A percentile compares a stretch with the other conserved stretches of the same genome.
These are phyloP conservation scores for Ctenomys sociabilis DNA, from an alignment of 2,113 vertebrate species.

Conservation along the genomic window DNA sequence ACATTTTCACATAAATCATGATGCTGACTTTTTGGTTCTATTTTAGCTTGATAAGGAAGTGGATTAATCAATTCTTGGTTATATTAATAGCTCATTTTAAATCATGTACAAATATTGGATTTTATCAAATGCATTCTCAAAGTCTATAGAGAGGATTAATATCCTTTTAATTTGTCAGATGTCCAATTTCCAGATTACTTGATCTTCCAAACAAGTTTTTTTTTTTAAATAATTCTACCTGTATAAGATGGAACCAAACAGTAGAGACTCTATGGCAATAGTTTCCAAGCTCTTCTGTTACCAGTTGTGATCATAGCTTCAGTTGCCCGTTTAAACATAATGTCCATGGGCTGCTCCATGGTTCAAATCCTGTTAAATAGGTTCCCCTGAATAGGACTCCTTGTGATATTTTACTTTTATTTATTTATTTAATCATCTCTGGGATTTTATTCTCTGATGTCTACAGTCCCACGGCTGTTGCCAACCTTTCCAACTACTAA, in stretches of 20 bases:
- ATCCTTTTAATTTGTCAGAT: slow-evolving; percentile 7
- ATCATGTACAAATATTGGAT: not conserved
- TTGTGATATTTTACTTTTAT: not conserved
- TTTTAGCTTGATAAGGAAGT: slow-evolving; percentile 23
- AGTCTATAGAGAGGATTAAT: slow-evolving; percentile 12
- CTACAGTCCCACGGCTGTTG: not conserved
- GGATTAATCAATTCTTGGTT: slow-evolving; percentile 48
- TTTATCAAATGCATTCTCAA: slow-evolving; percentile 31
- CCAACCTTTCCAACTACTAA: not conserved
- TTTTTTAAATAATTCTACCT: not conserved
- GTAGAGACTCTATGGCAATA: not conserved
- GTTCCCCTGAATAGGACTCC: not conserved
- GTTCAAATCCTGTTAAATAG: not conserved
- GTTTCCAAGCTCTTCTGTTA: not conserved
- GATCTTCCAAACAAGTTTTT: slow-evolving; percentile 40
- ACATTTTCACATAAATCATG: slow-evolving; percentile 17
- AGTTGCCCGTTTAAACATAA: not conserved
- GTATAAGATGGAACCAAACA: not conserved
- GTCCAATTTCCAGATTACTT: not conserved
- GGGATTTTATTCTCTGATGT: not conserved
- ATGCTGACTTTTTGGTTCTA: slow-evolving; percentile 1
- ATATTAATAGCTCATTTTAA: slow-evolving; percentile 39
- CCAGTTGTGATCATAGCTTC: not conserved
- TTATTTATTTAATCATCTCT: not conserved
- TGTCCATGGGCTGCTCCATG: not conserved